Evolutionary conservation across 2,888 invertebrate genomes (phyloP), one percentile per base, ranked within the genome.

Genomic region (Blastobasis adustella): DNA sequence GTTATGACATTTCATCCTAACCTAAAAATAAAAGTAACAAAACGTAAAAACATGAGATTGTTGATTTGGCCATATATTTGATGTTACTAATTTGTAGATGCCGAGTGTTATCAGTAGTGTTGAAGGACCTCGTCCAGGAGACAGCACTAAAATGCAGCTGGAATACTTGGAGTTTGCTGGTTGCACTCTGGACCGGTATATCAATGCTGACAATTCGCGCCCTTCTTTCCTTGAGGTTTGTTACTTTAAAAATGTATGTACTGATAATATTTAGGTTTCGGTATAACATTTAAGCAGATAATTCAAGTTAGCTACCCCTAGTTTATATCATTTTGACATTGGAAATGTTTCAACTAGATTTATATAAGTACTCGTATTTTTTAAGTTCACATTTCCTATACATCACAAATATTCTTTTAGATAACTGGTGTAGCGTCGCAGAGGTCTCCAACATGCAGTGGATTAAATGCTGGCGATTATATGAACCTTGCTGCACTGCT

Each of bases 381-480:
- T 7, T 8, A 42, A 38, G 23, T 42, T 47, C 3, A n/a, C 23
- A 37, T 43, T 37, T 52, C 49, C 47, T 47, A 49, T 52, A 50
- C 52, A 49, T 44, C 44, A 39, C 36, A n/a, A 3, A 9, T 48
- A 40, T 48, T 40, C 39, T 63, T 70, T 37, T 63, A 92, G 91
- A 85, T 92, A 61, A 92, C 92, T 69, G 92, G 92, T 57, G 85
- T 93, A 62, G 90, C 90, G 52, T 85, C 90, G 48, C 90, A 91
- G 87, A 92, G 92, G 67, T 92, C 92, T 65, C 93, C 96, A 62
- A 95, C 95, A 61, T 94, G 95, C 55, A 98, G 97, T 89, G 98
- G 98, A 5, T 83, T 97, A 45, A 94, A 94, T 60, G 96, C 98
- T 70, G 93, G 93, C 70, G 98, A 98, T 79, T 98, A 98, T 88